phyloP scores from a whole-genome alignment of 2,888 invertebrate species.

The Diaprepes abbreviatus region DNA sequence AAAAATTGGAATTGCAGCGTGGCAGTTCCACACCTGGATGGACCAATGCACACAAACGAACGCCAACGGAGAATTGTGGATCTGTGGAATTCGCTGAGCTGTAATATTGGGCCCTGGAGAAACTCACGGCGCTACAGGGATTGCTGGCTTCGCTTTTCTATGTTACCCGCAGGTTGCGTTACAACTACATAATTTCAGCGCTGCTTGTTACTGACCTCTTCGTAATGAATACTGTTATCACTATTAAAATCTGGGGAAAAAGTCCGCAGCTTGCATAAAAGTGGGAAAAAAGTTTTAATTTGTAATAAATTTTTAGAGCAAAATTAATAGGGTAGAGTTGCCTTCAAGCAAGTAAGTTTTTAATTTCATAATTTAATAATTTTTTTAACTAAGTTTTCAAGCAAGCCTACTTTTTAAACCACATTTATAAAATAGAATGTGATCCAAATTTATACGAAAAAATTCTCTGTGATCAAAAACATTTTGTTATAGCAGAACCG shows the following conservation, averaged over 20 bases:
- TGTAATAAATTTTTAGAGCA: too few species aligned
- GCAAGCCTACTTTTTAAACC: too few species aligned
- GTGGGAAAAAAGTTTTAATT: too few species aligned
- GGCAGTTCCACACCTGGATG: constrained; percentile 35
- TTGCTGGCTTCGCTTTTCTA: constrained; percentile 50
- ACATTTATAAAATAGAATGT: too few species aligned
- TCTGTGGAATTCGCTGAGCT: constrained; percentile 58
- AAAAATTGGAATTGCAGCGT: constrained; percentile 26
- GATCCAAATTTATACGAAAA: too few species aligned
- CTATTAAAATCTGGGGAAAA: not conserved
- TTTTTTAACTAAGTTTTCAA: too few species aligned
- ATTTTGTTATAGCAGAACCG: too few species aligned
- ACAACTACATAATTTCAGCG: constrained; percentile 29
- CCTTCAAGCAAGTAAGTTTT: too few species aligned
- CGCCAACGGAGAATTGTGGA: constrained; percentile 54
- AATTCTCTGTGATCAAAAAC: too few species aligned
- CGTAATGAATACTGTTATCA: constrained; percentile 28
- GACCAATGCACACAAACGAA: constrained; percentile 48
- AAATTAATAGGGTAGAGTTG: too few species aligned
- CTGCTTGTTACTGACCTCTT: constrained; percentile 30
- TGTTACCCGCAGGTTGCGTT: constrained; percentile 39
- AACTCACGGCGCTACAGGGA: constrained; percentile 55
- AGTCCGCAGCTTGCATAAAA: not conserved
- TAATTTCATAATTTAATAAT: too few species aligned
- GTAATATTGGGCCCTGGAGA: constrained; percentile 60